Evolutionary conservation across 2,113 vertebrate species (phyloP), one percentile per base, ranked within the genome.

Genomic region (Peucedramus taeniatus): DNA sequence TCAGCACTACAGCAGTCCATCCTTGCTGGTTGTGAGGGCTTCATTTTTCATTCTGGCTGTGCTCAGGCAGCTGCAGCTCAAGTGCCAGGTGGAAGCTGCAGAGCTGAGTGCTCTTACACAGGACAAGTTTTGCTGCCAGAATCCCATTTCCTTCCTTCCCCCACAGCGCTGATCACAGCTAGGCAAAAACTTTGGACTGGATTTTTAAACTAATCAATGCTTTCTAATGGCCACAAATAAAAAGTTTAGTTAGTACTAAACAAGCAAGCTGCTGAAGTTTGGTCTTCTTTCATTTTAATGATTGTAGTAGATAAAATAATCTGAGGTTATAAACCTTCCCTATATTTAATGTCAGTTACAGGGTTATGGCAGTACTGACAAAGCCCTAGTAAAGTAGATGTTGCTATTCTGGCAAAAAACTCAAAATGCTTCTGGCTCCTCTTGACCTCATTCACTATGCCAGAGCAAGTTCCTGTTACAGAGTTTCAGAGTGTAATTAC

Each of bases 161-260:
- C 5, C 0, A 2, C 13, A 21, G 35, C 3, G 3, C 39, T n/a
- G n/a, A 26, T 3, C 51, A 57, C 13, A 68, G 50, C 33, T n/a
- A 53, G 53, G 61, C 75, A 79, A 15, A 65, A 26, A 10, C 37
- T 31, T 24, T 13, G 15, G 44, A 14, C 33, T 79, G 47, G 13
- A 21, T 44, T 87, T 78, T 77, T 61, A 54, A 61, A 37, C 10
- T 86, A 37, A 44, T 13, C 11, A 26, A 2, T 39, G 64, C 74
- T 94, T 83, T 77, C 49, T 44, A 22, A n/a, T 30, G 42, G 35
- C 57, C 56, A 82, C 23, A 87, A 49, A 33, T 69, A 54, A 69
- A 37, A 49, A 51, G 13, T 15, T 10, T 60, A 37, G 15, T 51
- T 65, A 59, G 51, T 42, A 15, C 42, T 77, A 5, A 69, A 47